Evolutionary conservation across 2,113 vertebrate species (phyloP).

Genomic region (Polyodon spathula): DNA sequence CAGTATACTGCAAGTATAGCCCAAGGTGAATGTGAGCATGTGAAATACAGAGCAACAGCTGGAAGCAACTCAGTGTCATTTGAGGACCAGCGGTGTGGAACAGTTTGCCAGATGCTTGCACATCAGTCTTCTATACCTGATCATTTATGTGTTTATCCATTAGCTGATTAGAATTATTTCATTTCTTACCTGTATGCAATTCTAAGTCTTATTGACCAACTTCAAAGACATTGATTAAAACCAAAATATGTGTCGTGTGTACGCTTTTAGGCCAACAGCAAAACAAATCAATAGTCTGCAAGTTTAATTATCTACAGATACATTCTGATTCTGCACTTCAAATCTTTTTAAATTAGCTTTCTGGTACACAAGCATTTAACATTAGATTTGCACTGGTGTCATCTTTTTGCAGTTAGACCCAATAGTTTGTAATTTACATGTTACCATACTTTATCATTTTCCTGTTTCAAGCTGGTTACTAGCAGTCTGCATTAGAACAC

Average conservation of each 20-base stretch:
- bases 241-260: too few species aligned
- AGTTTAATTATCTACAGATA: too few species aligned
- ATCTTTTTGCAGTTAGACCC: too few species aligned
- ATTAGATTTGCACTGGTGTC: too few species aligned
- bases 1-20: not conserved
- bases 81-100: conserved; percentile 1
- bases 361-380: not conserved
- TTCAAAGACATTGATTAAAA: too few species aligned
- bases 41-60: not conserved
- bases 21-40: conserved; percentile 3
- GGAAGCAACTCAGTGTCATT: not conserved
- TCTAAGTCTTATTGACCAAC: not conserved
- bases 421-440: too few species aligned
- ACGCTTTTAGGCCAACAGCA: too few species aligned
- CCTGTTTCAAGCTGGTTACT: conserved; percentile 23
- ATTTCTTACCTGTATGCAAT: not conserved
- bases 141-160: not conserved
- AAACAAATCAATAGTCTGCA: too few species aligned
- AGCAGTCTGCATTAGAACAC: conserved; percentile 36
- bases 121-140: not conserved
- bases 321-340: too few species aligned
- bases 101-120: conserved; percentile 2
- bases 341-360: not conserved
- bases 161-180: not conserved
- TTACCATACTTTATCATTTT: not conserved